Base-by-base conservation (phyloP, 1,140 invertebrate species). In the Acromyrmex heyeri region DNA sequence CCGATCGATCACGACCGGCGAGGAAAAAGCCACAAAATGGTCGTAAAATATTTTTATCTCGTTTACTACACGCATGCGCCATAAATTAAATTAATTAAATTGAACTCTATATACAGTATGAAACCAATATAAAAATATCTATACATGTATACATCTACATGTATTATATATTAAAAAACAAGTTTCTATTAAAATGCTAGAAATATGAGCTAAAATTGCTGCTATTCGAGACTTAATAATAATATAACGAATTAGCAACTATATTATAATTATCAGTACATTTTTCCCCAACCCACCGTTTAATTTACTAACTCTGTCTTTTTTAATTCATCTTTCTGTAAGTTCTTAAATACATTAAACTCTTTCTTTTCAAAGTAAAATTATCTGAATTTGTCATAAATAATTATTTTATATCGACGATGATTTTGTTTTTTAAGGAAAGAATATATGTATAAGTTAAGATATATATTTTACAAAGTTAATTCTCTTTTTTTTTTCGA, bases 401-500 rank as follows among this genome's bases (percentile, higher is more conserved):
- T 18, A 55, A 30, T 30, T 78, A 30, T 30, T 48, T 62, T 5
- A 16, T 62, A 64, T 65, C 10, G 5, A 64, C 18, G 2, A 64
- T 50, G 6, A 48, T 64, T 65, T 44, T 44, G 38, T 44, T 38
- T 34, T 64, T 48, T 21, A 57, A 57, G 7, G n/a, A 21, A 57
- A 57, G 8, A 57, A 57, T 21, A 57, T 10, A 10, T 21, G 2
- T 57, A 21, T 21, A n/a, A 21, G n/a, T n/a, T 57, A 57, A 10
- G 7, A 21, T 73, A 81, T 38, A 44, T 18, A 6, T 70, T 59
- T 27, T 67, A 44, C 21, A 55, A 24, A 48, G 21, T 14, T 70
- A 44, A 72, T 5, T 38, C 10, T 48, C 38, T 92, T 24, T 24
- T 24, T 6, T 69, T 69, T 92, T 89, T 70, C 76, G 86, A 87